Conservation (phyloP, 2,113 vertebrate species). For the Nothocercus nigrocapillus region DNA sequence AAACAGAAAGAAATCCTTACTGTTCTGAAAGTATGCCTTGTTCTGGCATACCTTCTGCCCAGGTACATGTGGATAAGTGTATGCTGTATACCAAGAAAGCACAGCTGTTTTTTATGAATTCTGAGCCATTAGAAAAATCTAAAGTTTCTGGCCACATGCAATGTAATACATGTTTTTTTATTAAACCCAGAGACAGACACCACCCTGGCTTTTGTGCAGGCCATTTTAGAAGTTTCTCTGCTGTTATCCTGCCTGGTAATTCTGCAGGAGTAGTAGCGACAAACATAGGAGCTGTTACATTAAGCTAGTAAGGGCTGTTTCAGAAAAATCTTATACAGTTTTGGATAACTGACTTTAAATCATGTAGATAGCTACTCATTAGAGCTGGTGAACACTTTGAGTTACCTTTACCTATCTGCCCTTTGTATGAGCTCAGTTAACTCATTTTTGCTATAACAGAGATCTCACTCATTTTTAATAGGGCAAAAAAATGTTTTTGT, state of each 20-base stretch:
- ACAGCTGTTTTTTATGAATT: background rate
- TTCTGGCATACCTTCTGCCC: too few species aligned
- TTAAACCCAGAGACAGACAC: too few species aligned
- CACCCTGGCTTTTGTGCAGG: too few species aligned
- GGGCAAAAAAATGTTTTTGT: background rate
- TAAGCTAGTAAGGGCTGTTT: background rate
- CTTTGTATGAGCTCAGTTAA: too few species aligned
- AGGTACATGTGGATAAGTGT: too few species aligned
- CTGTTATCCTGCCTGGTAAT: background rate
- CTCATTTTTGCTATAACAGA: background rate
- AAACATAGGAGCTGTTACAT: background rate
- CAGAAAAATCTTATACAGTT: background rate
- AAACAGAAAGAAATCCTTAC: too few species aligned
- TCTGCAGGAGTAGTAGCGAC: background rate
- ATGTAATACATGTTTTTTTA: too few species aligned
- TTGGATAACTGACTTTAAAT: background rate
- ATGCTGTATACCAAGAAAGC: too few species aligned
- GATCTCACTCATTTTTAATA: background rate
- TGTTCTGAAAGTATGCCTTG: too few species aligned
- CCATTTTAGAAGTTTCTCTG: background rate
- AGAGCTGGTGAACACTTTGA: background rate
- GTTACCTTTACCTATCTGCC: background rate
- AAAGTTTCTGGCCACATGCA: background rate
- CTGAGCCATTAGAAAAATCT: background rate
- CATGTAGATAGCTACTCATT: background rate